Evolutionary conservation across 2,888 invertebrate genomes (phyloP).

Genomic region (Euzophera pinguis): DNA sequence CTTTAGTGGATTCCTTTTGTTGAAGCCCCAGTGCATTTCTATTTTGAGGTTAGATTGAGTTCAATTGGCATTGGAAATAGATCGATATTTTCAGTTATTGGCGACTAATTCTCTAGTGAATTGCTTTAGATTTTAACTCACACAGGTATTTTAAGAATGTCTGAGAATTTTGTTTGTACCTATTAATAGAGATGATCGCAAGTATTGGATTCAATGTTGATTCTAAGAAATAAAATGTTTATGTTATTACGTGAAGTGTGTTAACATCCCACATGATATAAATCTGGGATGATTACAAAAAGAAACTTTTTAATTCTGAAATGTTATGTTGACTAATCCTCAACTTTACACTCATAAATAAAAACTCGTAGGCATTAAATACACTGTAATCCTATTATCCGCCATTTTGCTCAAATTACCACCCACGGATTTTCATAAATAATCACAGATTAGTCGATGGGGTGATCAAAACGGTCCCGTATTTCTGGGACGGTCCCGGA

Average conservation of each 20-base stretch:
- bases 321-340: not conserved
- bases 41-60: conserved; percentile 28
- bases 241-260: no score
- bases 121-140: not conserved
- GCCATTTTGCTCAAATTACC: conserved; percentile 25
- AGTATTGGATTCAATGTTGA: no score
- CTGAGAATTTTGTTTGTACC: no score
- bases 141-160: no score
- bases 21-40: conserved; percentile 24
- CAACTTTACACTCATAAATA: not conserved
- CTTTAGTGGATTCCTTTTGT: conserved; percentile 51
- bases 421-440: conserved; percentile 49
- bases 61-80: conserved; percentile 31
- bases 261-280: no score
- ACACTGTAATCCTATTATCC: conserved; percentile 5
- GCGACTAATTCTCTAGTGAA: not conserved
- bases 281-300: no score
- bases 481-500: conserved; percentile 26
- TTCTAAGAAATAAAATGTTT: no score
- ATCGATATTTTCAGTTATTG: conserved; percentile 9
- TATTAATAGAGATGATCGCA: no score
- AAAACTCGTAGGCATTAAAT: conserved; percentile 1
- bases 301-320: no score
- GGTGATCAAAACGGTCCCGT: conserved; percentile 41
- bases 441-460: conserved; percentile 40